phyloP scores from a whole-genome alignment of 1,140 invertebrate genomes.

The Drosophila lacertosa region DNA sequence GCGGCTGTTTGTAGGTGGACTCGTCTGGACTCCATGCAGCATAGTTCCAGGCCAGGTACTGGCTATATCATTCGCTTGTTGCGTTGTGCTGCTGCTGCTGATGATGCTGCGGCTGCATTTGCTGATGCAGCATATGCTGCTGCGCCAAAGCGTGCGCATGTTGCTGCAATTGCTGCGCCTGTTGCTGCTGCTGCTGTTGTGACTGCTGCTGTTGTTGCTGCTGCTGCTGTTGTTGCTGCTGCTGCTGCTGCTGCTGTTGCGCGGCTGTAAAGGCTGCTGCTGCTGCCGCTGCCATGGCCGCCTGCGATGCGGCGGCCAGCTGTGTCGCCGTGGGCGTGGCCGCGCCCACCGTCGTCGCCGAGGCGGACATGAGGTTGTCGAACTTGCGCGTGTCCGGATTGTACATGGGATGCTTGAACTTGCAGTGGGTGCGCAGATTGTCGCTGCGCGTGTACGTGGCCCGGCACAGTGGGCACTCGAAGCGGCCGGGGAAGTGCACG shows the following conservation, averaged over 20 bases:
- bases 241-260: conserved; percentile 69
- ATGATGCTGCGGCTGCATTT: conserved; percentile 70
- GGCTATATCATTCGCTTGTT: conserved; percentile 83
- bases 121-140: conserved; percentile 70
- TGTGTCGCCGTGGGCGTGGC: conserved; percentile 84
- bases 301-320: conserved; percentile 72
- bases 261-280: conserved; percentile 75
- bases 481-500: conserved; percentile 94
- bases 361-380: conserved; percentile 87
- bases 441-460: conserved; percentile 94
- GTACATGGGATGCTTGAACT: conserved; percentile 93
- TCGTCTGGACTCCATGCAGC: conserved; percentile 72
- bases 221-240: conserved; percentile 70
- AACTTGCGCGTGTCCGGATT: conserved; percentile 92
- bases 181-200: conserved; percentile 63
- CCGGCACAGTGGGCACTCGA: conserved; percentile 93
- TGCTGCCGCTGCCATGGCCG: conserved; percentile 77
- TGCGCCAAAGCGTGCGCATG: conserved; percentile 84
- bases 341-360: conserved; percentile 85
- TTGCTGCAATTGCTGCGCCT: conserved; percentile 64
- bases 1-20: conserved; percentile 55
- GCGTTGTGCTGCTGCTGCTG: conserved; percentile 79
- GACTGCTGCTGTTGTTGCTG: conserved; percentile 78
- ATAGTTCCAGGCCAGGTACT: conserved; percentile 79
- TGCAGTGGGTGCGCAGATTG: conserved; percentile 94